Evolutionary conservation across 2,797 vertebrate species (phyloP).

Genomic region (Gallirallus australis): DNA sequence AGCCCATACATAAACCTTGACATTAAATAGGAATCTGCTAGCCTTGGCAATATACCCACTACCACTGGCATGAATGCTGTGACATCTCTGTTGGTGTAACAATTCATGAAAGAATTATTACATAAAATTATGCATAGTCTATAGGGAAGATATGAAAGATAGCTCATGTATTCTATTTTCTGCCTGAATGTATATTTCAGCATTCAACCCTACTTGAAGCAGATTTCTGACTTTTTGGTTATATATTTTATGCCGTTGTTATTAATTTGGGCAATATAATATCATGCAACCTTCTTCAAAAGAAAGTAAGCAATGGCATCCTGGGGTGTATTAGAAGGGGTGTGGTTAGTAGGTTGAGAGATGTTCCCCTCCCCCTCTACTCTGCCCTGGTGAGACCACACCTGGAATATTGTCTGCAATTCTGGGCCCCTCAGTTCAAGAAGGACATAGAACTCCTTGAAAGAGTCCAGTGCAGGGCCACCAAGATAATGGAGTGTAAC

Average conservation of each 20-base stretch:
- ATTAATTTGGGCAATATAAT: neutral
- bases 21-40: neutral
- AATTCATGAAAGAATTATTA: neutral
- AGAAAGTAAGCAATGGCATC: neutral
- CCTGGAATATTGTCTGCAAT: no score
- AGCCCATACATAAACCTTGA: neutral
- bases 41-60: neutral
- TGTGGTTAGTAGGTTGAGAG: no score
- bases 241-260: neutral
- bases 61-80: neutral
- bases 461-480: no score
- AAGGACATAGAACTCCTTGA: no score
- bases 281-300: neutral
- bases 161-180: neutral
- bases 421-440: no score
- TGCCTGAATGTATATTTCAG: neutral
- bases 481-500: no score
- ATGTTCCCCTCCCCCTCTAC: no score
- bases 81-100: neutral
- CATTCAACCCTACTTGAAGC: neutral
- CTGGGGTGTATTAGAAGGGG: no score
- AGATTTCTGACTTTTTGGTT: neutral
- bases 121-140: neutral
- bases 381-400: no score
- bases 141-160: neutral